Percentiles rank a stretch among this genome's conserved stretches.
Evolutionary conservation across 2,113 vertebrate genomes (phyloP).

Genomic region (Perca flavescens): DNA sequence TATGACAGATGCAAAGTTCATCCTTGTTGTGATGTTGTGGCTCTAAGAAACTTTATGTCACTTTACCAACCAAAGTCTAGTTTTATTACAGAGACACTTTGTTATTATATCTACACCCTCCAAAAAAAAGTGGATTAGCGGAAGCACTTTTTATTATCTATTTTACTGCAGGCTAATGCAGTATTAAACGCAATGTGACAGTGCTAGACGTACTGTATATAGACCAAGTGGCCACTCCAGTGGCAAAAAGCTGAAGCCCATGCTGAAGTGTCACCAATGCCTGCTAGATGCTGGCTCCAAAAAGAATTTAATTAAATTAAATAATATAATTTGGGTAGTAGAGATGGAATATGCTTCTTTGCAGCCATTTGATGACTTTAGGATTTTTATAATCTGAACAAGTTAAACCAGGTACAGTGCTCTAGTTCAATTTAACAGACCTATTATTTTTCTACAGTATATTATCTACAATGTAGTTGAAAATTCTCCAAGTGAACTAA

Average conservation of each 20-base stretch:
- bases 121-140: slow-evolving; percentile 31
- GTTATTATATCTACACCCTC: slow-evolving; percentile 16
- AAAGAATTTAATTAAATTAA: neutral
- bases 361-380: neutral
- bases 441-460: neutral
- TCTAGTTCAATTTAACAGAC: neutral
- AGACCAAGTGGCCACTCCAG: neutral
- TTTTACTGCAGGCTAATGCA: slow-evolving; percentile 28
- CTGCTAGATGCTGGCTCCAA: neutral
- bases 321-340: neutral
- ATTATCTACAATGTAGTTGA: neutral
- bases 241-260: neutral
- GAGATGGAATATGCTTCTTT: neutral
- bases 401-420: neutral
- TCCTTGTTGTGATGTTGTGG: neutral
- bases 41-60: slow-evolving; percentile 1
- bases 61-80: slow-evolving; percentile 16
- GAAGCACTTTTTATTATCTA: slow-evolving; percentile 30
- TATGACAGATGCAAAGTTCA: neutral
- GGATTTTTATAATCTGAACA: neutral
- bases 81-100: slow-evolving; percentile 21
- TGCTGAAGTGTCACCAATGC: neutral
- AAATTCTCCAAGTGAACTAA: neutral
- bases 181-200: slow-evolving; percentile 22
- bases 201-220: neutral